A percentile compares a stretch with the other conserved stretches of the same genome.
phyloP scores from a whole-genome alignment of 2,797 vertebrate species.

The Takifugu rubripes region DNA sequence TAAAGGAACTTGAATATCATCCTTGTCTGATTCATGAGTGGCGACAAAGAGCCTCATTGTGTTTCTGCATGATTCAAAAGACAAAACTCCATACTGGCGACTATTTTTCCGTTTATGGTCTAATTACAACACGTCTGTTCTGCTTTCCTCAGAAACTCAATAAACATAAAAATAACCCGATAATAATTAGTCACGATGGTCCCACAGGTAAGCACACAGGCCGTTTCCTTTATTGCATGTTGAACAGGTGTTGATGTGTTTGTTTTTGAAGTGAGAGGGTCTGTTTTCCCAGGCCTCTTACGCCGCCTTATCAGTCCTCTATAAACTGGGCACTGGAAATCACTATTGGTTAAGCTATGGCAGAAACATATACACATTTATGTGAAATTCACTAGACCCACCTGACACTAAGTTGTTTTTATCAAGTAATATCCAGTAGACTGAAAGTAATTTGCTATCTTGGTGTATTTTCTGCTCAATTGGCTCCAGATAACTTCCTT shows the following conservation, averaged over 20 bases:
- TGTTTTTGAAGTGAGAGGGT: conserved; percentile 48
- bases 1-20: too few species aligned
- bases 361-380: conserved; percentile 8
- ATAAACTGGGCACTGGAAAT: conserved; percentile 60
- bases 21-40: too few species aligned
- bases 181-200: conserved; percentile 4
- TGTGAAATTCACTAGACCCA: not conserved
- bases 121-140: not conserved
- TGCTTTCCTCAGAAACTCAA: not conserved
- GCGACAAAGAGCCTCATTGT: too few species aligned
- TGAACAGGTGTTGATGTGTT: conserved; percentile 61
- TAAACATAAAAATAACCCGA: not conserved
- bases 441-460: too few species aligned
- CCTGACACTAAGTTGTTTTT: not conserved
- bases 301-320: conserved; percentile 64
- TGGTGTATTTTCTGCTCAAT: too few species aligned
- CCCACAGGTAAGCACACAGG: not conserved
- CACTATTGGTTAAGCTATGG: conserved; percentile 39
- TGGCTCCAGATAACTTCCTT: too few species aligned
- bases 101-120: too few species aligned
- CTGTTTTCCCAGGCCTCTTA: conserved; percentile 55
- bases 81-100: too few species aligned
- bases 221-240: conserved; percentile 26
- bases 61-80: too few species aligned
- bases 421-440: not conserved